These are phyloP conservation scores for Latrodectus geometricus DNA, from an alignment of 1,140 invertebrate species.

Conservation along the genomic window DNA sequence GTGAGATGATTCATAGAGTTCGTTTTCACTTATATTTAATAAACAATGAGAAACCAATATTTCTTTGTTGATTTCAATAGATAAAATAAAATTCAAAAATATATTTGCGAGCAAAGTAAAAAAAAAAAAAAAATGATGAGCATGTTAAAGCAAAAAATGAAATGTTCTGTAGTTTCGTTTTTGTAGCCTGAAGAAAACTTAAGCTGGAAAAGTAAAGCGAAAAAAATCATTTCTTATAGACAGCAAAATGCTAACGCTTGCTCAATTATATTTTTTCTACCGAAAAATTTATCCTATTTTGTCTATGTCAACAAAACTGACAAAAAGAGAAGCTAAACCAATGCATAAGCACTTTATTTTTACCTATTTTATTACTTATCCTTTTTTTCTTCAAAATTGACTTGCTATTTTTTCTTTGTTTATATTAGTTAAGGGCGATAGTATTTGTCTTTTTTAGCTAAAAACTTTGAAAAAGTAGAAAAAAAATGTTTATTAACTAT, in stretches of 20 bases:
- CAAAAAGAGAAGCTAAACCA: not conserved
- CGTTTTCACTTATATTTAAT: not conserved
- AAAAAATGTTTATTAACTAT: too few species aligned
- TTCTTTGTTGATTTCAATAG: not conserved
- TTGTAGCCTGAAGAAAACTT: not conserved
- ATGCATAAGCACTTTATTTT: not conserved
- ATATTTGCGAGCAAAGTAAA: not conserved
- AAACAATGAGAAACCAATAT: not conserved
- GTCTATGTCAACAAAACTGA: not conserved
- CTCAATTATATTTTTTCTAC: not conserved
- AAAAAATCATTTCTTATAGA: not conserved
- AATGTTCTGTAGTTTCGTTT: not conserved
- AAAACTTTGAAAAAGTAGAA: too few species aligned
- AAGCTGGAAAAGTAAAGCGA: not conserved
- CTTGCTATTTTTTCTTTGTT: not conserved
- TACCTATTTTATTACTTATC: too few species aligned
- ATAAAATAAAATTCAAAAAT: not conserved
- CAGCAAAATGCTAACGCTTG: not conserved
- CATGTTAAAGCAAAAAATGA: not conserved
- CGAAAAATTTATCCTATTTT: not conserved
- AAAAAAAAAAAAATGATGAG: not conserved
- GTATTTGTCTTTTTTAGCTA: too few species aligned
- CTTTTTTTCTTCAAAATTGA: not conserved
- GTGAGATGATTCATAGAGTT: too few species aligned
- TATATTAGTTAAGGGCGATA: not conserved